A percentile compares a stretch with the other conserved stretches of the same genome.
Evolutionary conservation across 2,797 vertebrate species (phyloP).

Genomic region (Gouania willdenowi): DNA sequence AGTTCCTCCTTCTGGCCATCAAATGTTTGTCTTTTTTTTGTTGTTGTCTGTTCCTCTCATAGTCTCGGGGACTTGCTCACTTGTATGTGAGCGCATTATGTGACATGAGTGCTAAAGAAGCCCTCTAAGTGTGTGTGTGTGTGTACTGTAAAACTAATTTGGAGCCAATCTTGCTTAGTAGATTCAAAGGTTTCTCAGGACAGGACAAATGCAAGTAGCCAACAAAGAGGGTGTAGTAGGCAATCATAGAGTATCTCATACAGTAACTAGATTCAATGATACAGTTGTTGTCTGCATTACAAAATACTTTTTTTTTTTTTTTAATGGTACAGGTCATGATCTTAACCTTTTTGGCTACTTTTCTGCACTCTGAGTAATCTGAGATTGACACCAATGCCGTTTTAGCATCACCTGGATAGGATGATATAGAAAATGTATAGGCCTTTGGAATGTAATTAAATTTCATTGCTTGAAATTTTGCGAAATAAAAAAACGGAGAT

Average conservation of each 20-base stretch:
- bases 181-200: slow-evolving; percentile 5
- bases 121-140: background rate
- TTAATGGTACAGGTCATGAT: too few relatives aligned
- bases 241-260: too few relatives aligned
- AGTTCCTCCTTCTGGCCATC: slow-evolving; percentile 48
- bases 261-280: background rate
- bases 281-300: background rate
- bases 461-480: too few relatives aligned
- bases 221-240: slow-evolving; percentile 13
- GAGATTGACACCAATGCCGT: too few relatives aligned
- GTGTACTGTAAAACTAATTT: too few relatives aligned
- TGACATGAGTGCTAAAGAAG: slow-evolving; percentile 1
- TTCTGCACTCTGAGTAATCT: too few relatives aligned
- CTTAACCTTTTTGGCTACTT: too few relatives aligned
- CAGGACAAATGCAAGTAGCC: slow-evolving; percentile 7
- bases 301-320: too few relatives aligned
- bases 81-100: slow-evolving; percentile 1
- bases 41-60: slow-evolving; percentile 5
- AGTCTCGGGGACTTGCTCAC: background rate
- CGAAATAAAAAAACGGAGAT: too few relatives aligned
- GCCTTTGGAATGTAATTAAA: too few relatives aligned
- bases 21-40: slow-evolving; percentile 1
- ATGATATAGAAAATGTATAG: too few relatives aligned
- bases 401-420: too few relatives aligned
- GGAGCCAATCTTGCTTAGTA: slow-evolving; percentile 5